Base-by-base conservation (phyloP, 1,140 invertebrate species). In the Lysiphlebus fabarum region DNA sequence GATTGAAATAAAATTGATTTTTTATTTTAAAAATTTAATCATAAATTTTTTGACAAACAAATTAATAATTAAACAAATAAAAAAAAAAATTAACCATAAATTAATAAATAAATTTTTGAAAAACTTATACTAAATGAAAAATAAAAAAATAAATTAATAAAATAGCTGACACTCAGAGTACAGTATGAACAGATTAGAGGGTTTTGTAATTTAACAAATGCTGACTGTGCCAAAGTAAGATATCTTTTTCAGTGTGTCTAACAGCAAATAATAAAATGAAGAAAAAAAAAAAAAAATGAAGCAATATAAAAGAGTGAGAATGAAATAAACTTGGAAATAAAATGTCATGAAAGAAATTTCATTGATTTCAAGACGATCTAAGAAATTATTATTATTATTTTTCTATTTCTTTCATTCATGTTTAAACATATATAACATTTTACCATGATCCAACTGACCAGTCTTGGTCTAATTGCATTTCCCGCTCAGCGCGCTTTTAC, bases 401-500 rank as follows among this genome's bases (percentile, higher is more conserved):
- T 62, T 62, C 60, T 57, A 38, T 59, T 8, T 44, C 45, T 34
- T 36, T 45, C 45, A 26, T 36, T 49, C 7, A 9, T 36, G 6
- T 34, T 34, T 36, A 43, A 8, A 14, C 26, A 10, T 17, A 56
- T 40, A 36, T 44, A 48, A 12, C 50, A 40, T 56, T 43, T 38
- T 12, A 14, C 42, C 17, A 49, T 34, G 50, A 48, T 49, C 64
- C 59, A 62, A 62, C 58, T 65, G 63, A 64, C 60, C 66, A 62
- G 62, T 67, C 66, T 56, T 62, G 58, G 62, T 69, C 69, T 69
- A 68, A 71, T 72, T 72, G 62, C 69, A 61, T 68, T 71, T 67
- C 59, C 62, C 67, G 60, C 56, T 44, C 62, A 58, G 54, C 47
- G 42, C 53, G 59, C 47, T 8, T 34, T 49, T 26, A 17, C 47